Percentiles rank a stretch among this genome's conserved stretches.
Conservation (phyloP, 2,797 vertebrate species). For the Acanthurus lineatus region DNA sequence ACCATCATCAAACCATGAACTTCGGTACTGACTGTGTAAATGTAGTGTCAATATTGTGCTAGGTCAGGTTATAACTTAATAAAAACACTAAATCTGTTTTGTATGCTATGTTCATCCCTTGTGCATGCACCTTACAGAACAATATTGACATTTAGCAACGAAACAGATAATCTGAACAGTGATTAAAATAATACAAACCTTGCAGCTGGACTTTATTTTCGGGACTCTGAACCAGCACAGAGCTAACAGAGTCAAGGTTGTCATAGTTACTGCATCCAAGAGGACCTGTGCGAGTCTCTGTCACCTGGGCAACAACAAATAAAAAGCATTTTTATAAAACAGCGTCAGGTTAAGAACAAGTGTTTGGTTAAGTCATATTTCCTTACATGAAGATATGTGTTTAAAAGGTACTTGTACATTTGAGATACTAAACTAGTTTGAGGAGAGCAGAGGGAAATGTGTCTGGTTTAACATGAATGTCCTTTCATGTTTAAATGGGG, state of each 20-base stretch:
- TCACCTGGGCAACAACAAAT: conserved; percentile 90
- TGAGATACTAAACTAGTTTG: not conserved
- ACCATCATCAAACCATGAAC: conserved; percentile 37
- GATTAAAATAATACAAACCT: conserved; percentile 86
- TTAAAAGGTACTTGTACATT: not conserved
- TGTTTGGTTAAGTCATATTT: not conserved
- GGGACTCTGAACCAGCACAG: conserved; percentile 97
- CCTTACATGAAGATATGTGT: not conserved
- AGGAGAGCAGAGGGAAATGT: conserved; percentile 25
- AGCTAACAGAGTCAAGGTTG: conserved; percentile 99
- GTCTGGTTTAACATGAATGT: not conserved
- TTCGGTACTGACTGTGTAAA: conserved; percentile 32
- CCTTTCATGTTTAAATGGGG: conserved; percentile 28
- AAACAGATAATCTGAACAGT: not conserved
- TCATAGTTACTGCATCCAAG: conserved; percentile 99
- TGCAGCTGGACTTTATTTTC: conserved; percentile 99
- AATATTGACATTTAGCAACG: not conserved
- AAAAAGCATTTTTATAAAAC: conserved; percentile 42
- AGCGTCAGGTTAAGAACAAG: conserved; percentile 6
- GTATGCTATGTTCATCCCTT: conserved; percentile 4
- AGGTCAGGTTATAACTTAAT: conserved; percentile 30
- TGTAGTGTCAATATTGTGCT: not conserved
- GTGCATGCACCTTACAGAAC: not conserved
- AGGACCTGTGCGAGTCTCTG: conserved; percentile 96
- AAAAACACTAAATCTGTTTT: conserved; percentile 30